phyloP scores from a whole-genome alignment of 2,888 invertebrate species.

The Eumerus sabulonum region DNA sequence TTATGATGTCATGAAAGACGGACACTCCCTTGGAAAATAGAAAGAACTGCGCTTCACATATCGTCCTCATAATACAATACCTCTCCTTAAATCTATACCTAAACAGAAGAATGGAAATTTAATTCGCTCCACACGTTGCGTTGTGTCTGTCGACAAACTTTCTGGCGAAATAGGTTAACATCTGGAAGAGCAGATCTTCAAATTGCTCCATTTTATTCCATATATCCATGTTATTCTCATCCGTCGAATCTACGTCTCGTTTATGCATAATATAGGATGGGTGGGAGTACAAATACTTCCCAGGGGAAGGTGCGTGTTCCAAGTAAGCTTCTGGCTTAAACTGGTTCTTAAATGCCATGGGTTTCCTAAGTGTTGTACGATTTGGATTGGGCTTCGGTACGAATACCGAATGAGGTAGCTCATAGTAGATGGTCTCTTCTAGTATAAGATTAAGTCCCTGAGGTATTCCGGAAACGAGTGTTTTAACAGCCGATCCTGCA shows the following conservation, averaged over 20 bases:
- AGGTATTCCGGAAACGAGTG: slow-evolving; percentile 72
- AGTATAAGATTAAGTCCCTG: slow-evolving; percentile 72
- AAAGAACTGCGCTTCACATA: slow-evolving; percentile 84
- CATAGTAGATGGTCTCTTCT: slow-evolving; percentile 73
- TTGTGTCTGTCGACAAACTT: background rate
- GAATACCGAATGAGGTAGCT: slow-evolving; percentile 71
- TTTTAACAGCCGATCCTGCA: slow-evolving; percentile 70
- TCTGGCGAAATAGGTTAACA: background rate
- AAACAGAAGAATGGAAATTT: background rate
- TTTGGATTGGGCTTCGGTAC: background rate
- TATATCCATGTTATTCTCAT: slow-evolving; percentile 3
- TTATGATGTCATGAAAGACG: slow-evolving; percentile 84
- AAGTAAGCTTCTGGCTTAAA: background rate
- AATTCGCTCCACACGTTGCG: background rate
- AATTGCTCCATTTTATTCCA: slow-evolving; percentile 17
- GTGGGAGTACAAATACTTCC: too few species aligned
- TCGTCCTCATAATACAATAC: slow-evolving; percentile 83
- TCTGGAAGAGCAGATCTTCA: slow-evolving; percentile 13
- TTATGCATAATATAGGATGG: background rate
- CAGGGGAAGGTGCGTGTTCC: too few species aligned
- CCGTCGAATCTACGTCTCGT: slow-evolving; percentile 5
- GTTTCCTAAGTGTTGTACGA: slow-evolving; percentile 12
- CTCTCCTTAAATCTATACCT: slow-evolving; percentile 73
- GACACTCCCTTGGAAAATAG: slow-evolving; percentile 82
- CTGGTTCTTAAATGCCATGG: background rate